phyloP scores from a whole-genome alignment of 2,888 invertebrate species.

The Thymelicus lineola region DNA sequence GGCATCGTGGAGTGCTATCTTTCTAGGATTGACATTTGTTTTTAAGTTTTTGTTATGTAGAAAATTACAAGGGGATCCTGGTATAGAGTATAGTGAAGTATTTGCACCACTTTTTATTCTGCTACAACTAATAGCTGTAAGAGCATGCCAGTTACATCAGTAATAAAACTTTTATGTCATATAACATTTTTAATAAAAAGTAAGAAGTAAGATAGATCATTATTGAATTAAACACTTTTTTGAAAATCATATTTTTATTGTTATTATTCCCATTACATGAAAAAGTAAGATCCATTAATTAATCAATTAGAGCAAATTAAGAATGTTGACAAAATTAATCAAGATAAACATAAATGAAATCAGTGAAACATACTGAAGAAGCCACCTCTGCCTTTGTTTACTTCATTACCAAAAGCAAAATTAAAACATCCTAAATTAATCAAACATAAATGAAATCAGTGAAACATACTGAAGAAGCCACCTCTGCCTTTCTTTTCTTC shows the following conservation, averaged over 20 bases:
- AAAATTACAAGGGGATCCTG: conserved; percentile 92
- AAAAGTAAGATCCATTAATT: conserved; percentile 7
- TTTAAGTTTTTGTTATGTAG: conserved; percentile 96
- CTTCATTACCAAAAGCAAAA: conserved; percentile 70
- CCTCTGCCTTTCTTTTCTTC: conserved; percentile 68
- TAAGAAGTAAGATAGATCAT: conserved; percentile 27
- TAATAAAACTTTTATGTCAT: conserved; percentile 48
- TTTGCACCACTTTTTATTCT: conserved; percentile 96
- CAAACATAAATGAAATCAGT: conserved; percentile 46
- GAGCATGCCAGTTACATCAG: conserved; percentile 95
- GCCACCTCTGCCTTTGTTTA: conserved; percentile 68
- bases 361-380: conserved; percentile 73
- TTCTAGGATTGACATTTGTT: conserved; percentile 93
- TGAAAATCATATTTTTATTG: conserved; percentile 3
- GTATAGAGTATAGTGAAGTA: conserved; percentile 95
- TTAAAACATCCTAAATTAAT: conserved; percentile 56
- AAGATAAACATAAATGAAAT: conserved; percentile 25
- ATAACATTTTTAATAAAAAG: conserved; percentile 37
- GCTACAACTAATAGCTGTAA: conserved; percentile 94
- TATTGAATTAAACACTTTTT: conserved; percentile 15
- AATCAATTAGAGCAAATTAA: conserved; percentile 17
- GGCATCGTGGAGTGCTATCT: conserved; percentile 93
- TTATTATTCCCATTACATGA: conserved; percentile 15
- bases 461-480: conserved; percentile 73
- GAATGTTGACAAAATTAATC: background rate